phyloP scores from a whole-genome alignment of 2,113 vertebrate genomes.

The Bagarius yarrelli region DNA sequence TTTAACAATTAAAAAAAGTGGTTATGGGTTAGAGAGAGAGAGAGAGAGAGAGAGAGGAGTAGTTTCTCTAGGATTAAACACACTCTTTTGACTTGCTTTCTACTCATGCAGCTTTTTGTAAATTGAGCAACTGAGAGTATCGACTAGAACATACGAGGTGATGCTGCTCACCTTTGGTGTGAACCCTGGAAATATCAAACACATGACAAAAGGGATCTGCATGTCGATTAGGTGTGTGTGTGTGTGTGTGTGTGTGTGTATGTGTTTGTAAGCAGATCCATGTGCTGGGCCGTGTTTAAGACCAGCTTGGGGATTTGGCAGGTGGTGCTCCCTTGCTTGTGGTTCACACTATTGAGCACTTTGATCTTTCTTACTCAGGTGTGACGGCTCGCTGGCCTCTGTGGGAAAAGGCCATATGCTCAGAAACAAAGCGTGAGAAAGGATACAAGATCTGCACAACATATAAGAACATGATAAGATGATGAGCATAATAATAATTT shows the following conservation, averaged over 20 bases:
- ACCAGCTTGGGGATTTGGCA: conserved; percentile 53
- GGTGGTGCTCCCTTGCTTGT: conserved; percentile 65
- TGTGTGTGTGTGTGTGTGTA: conserved; percentile 11
- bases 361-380: conserved; percentile 63
- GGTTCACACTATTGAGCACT: conserved; percentile 60
- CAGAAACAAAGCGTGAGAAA: conserved; percentile 67
- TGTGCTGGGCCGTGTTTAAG: conserved; percentile 29
- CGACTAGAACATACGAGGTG: conserved; percentile 43
- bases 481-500: neutral
- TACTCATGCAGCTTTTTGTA: conserved; percentile 56
- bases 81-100: conserved; percentile 31
- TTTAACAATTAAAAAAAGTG: conserved; percentile 73
- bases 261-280: conserved; percentile 10
- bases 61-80: neutral
- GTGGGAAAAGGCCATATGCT: conserved; percentile 63
- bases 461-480: conserved; percentile 39
- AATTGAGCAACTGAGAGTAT: conserved; percentile 48
- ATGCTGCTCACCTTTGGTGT: conserved; percentile 59
- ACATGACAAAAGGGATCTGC: conserved; percentile 61
- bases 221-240: conserved; percentile 49
- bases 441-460: conserved; percentile 58
- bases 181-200: conserved; percentile 56
- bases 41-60: neutral
- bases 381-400: conserved; percentile 60
- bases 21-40: conserved; percentile 58